Base-by-base conservation (phyloP, 2,797 vertebrate genomes). In the Heterohyrax brucei region DNA sequence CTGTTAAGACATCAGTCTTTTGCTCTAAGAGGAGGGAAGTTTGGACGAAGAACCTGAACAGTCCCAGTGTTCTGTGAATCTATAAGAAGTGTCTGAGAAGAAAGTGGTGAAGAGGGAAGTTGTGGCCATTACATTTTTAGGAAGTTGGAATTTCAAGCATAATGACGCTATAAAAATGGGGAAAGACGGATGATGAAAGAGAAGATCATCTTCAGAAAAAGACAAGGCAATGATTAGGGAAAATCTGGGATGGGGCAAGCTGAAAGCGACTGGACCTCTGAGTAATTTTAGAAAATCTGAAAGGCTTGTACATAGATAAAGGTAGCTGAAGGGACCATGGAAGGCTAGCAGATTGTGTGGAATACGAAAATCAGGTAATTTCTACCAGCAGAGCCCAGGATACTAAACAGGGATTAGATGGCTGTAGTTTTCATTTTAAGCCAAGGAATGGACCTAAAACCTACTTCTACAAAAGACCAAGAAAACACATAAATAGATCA, bases 161-260 rank as follows among this genome's bases (percentile, higher is more conserved):
- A 77, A 92, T 1, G 21, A 44, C 12, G 33, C 22, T 77, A 18
- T 16, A 87, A 28, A 64, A 83, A 91, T 19, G 46, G 68, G 66
- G 82, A 56, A 28, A 93, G 22, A 13, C 22, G n/a, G 46, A 16
- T 70, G 78, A 10, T 62, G 53, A 64, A 76, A 91, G 48, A 68
- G 24, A 12, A 94, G 79, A 39, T 73, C 44, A 91, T 24, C 39
- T 94, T 91, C 19, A 48, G 83, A 86, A 91, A 95, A 89, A 88
- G 2, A 91, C 30, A 44, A 18, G 77, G n/a, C n/a, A 59, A 82
- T 9, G 50, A 62, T 46, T 46, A 75, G 24, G 33, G 46, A 84
- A 82, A 61, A 61, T 22, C 5, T 14, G 30, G 48, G 68, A 33
- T 77, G 61, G 59, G 50, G n/a, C 13, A 86, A 62, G 1, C 21